A percentile compares a stretch with the other conserved stretches of the same genome.
Evolutionary conservation across 1,140 invertebrate genomes (phyloP).

Genomic region (Drosophila grimshawi): DNA sequence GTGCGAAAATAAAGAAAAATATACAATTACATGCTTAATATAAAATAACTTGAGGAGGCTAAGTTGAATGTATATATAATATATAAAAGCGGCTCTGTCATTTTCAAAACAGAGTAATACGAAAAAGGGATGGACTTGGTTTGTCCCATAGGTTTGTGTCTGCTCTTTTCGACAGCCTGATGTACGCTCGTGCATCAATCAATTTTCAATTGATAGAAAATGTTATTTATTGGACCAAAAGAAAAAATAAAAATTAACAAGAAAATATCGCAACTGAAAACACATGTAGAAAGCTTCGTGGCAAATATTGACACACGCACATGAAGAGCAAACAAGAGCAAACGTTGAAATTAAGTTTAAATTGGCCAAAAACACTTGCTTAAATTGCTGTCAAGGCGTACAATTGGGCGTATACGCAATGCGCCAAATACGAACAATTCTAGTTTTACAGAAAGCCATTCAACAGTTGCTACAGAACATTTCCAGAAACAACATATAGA

Average conservation of each 20-base stretch:
- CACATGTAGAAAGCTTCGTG: constrained; percentile 20
- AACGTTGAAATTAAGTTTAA: constrained; percentile 68
- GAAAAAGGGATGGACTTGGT: too few relatives aligned
- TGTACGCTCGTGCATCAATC: constrained; percentile 74
- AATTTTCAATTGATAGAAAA: constrained; percentile 82
- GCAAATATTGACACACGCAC: constrained; percentile 69
- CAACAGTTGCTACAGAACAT: background rate
- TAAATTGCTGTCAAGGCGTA: constrained; percentile 62
- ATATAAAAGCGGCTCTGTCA: too few relatives aligned
- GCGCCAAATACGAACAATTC: constrained; percentile 8
- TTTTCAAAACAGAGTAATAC: too few relatives aligned
- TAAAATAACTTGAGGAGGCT: too few relatives aligned
- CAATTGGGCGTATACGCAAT: constrained; percentile 71
- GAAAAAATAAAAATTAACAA: constrained; percentile 31
- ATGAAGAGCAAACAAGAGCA: constrained; percentile 4
- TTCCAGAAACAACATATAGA: constrained; percentile 1
- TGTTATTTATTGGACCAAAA: constrained; percentile 71
- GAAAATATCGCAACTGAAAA: constrained; percentile 24
- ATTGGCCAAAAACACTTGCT: constrained; percentile 31
- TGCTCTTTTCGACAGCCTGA: constrained; percentile 7
- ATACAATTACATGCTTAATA: too few relatives aligned
- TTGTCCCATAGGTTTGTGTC: too few relatives aligned
- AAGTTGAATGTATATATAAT: too few relatives aligned
- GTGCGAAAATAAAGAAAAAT: too few relatives aligned
- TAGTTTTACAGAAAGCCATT: background rate